phyloP scores from a whole-genome alignment of 2,113 vertebrate species.

The Eidolon helvum region DNA sequence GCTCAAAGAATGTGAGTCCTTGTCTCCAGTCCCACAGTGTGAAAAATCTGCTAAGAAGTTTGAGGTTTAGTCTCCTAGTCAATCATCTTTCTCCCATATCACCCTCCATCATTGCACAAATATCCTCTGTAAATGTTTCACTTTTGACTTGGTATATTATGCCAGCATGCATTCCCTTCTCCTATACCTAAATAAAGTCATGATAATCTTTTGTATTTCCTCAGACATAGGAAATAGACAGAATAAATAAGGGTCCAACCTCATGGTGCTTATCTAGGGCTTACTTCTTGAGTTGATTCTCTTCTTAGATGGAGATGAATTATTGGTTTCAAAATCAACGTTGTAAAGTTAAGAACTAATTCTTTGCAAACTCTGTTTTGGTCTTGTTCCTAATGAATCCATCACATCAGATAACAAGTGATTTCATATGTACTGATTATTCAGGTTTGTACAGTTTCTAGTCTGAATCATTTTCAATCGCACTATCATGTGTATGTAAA shows the following conservation, averaged over 20 bases:
- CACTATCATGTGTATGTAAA: neutral
- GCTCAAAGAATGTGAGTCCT: neutral
- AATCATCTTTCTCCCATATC: neutral
- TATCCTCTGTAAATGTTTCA: neutral
- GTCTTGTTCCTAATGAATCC: neutral
- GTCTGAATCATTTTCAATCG: neutral
- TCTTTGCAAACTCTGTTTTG: neutral
- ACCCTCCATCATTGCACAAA: neutral
- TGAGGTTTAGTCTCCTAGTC: neutral
- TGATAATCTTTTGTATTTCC: neutral
- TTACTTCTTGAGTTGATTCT: neutral
- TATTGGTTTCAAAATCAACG: neutral
- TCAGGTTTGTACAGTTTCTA: neutral
- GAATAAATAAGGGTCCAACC: neutral
- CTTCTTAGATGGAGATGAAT: neutral
- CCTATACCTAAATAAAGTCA: neutral
- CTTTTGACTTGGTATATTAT: neutral
- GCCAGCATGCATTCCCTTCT: neutral
- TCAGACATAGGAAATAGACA: neutral
- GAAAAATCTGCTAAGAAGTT: neutral
- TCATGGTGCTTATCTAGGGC: neutral
- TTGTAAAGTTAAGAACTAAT: neutral
- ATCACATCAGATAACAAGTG: neutral
- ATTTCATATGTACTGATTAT: neutral
- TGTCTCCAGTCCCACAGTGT: neutral